A percentile compares a stretch with the other conserved stretches of the same genome.
Conservation (phyloP, 1,140 invertebrate genomes). For the Brachionus rubens region DNA sequence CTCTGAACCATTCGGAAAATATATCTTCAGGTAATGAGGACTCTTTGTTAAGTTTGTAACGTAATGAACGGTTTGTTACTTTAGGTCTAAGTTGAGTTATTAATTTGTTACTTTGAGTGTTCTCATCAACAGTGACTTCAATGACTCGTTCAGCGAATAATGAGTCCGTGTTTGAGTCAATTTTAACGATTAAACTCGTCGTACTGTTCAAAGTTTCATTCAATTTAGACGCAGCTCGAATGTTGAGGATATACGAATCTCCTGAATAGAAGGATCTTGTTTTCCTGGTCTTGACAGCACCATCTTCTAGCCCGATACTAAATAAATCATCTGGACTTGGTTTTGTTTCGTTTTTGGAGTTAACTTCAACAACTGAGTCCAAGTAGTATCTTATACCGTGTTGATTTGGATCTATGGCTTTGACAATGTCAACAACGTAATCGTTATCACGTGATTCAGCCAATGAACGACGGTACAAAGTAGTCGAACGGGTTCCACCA, state of each 20-base stretch:
- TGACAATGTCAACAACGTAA: conserved; percentile 33
- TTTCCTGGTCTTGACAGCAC: conserved; percentile 37
- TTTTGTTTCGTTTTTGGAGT: conserved; percentile 21
- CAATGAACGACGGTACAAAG: not conserved
- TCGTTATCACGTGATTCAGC: conserved; percentile 29
- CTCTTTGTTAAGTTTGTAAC: not conserved
- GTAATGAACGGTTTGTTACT: not conserved
- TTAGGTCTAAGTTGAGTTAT: not conserved
- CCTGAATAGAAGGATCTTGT: conserved; percentile 28
- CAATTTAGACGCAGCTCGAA: not conserved
- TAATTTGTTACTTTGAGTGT: not conserved
- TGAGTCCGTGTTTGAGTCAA: conserved; percentile 17
- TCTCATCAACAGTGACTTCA: conserved; percentile 8
- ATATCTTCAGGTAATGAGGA: conserved; percentile 5
- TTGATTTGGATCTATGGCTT: conserved; percentile 26
- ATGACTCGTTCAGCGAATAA: conserved; percentile 11
- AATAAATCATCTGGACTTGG: conserved; percentile 12
- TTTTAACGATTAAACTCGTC: conserved; percentile 12
- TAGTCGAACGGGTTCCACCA: not conserved
- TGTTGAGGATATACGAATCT: not conserved
- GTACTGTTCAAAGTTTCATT: conserved; percentile 7
- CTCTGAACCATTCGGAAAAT: conserved; percentile 3
- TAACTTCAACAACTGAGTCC: not conserved
- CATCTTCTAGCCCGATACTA: not conserved
- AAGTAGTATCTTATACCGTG: conserved; percentile 35